Base-by-base conservation (phyloP, 2,888 invertebrate genomes). In the Nezara viridula region DNA sequence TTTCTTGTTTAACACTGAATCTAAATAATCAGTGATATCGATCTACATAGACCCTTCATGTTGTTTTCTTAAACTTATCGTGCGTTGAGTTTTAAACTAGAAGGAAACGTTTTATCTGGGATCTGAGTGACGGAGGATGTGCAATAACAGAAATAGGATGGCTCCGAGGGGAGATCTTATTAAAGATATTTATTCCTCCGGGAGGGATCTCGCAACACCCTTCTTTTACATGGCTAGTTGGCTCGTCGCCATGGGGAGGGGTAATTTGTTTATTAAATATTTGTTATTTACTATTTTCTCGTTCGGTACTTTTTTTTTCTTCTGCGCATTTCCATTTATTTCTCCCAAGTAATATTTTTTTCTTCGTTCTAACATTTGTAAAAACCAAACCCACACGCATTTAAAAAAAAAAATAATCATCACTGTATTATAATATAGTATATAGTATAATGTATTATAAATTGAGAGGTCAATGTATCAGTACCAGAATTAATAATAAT, bases 211-310 rank as follows among this genome's bases (percentile, higher is more conserved):
- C 37, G 44, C 32, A 52, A 32, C 21, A 2, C 47, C n/a, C 27
- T 52, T 87, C 52, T 87, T 52, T 87, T 55, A 87, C 85, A 86
- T 44, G 27, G 60, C 55, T 37, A 10, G 47, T 73, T 50, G 24
- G 66, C 52, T 49, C 19, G 10, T 21, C 7, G 52, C 89, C 37
- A 49, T 55, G 4, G n/a, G 21, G 5, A 3, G 27, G 27, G 32
- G 55, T 52, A 85, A 85, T 40, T n/a, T 81, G 40, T 40, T 21
- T 21, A 50, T 73, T 73, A 37, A 73, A 73, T 37, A 73, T 73
- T 73, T 73, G 32, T 60, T 60, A 27, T 60, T 27, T 60, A 60
- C 3, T 73, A 73, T 73, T 73, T 37, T 73, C 66, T 21, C 66
- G 2, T 73, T 12, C 37, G 66, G 10, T 16, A 7, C 32, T 9